Evolutionary conservation across 2,888 invertebrate species (phyloP).

Genomic region (Prosopocoilus inquinatus): DNA sequence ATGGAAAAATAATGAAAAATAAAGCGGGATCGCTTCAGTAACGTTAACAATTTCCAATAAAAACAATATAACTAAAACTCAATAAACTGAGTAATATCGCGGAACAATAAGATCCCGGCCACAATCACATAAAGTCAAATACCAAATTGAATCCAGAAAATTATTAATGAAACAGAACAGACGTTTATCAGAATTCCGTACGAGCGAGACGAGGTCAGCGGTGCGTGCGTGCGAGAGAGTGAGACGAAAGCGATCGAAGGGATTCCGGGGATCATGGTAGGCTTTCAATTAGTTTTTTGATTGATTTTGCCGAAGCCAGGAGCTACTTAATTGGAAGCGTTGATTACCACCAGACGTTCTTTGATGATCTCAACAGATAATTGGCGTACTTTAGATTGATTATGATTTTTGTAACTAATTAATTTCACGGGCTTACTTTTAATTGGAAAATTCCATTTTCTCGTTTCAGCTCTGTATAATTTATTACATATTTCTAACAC

Average conservation of each 20-base stretch:
- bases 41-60: constrained; percentile 35
- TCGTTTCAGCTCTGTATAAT: background rate
- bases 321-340: constrained; percentile 51
- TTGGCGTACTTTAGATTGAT: constrained; percentile 51
- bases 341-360: constrained; percentile 49
- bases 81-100: constrained; percentile 46
- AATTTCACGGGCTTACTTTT: constrained; percentile 20
- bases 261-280: constrained; percentile 47
- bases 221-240: constrained; percentile 12
- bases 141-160: constrained; percentile 48
- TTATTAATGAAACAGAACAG: constrained; percentile 49
- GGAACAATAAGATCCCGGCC: constrained; percentile 44
- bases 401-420: constrained; percentile 46
- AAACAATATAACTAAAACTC: constrained; percentile 46
- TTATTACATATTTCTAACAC: background rate
- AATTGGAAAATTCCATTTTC: constrained; percentile 17
- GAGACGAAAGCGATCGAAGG: constrained; percentile 34
- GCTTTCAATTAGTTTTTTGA: constrained; percentile 53
- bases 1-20: constrained; percentile 43
- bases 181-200: constrained; percentile 31
- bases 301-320: constrained; percentile 50
- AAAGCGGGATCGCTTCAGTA: constrained; percentile 34
- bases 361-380: constrained; percentile 48
- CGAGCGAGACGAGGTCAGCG: constrained; percentile 19
- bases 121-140: constrained; percentile 48